Conservation (phyloP, 1,140 invertebrate species). For the Drosophila mojavensis region DNA sequence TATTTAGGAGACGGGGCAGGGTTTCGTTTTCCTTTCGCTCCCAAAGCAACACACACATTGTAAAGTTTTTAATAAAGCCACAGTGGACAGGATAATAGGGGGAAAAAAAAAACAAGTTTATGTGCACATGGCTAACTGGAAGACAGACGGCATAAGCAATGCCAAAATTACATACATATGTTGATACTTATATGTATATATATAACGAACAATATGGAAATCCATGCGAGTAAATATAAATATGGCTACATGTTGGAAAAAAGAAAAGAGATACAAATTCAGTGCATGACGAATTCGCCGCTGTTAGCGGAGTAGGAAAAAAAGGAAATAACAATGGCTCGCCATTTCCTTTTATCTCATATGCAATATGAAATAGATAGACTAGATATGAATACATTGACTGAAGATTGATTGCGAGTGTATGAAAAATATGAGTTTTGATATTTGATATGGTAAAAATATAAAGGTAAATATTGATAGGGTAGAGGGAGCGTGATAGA, state of each 20-base stretch:
- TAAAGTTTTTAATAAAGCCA: slow-evolving; percentile 77
- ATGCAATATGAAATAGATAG: neutral
- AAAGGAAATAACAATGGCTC: slow-evolving; percentile 4
- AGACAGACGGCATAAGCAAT: slow-evolving; percentile 38
- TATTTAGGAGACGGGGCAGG: neutral
- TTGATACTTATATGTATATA: neutral
- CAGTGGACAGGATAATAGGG: slow-evolving; percentile 45
- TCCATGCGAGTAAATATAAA: slow-evolving; percentile 11
- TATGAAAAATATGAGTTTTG: neutral
- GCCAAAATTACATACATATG: slow-evolving; percentile 20
- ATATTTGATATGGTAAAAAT: neutral
- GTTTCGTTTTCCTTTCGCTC: neutral
- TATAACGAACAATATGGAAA: slow-evolving; percentile 39
- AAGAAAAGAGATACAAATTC: slow-evolving; percentile 43
- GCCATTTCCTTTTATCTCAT: neutral
- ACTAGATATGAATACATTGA: neutral
- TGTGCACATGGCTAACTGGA: slow-evolving; percentile 31
- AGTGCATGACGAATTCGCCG: slow-evolving; percentile 66
- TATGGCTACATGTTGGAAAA: slow-evolving; percentile 27
- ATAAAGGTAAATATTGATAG: neutral
- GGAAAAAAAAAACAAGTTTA: slow-evolving; percentile 22
- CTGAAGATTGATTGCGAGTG: slow-evolving; percentile 12
- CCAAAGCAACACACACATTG: slow-evolving; percentile 42
- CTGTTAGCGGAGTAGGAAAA: slow-evolving; percentile 28
- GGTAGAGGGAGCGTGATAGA: neutral